A percentile compares a stretch with the other conserved stretches of the same genome.
phyloP scores from a whole-genome alignment of 92 coral and sea anemone species.

The Diadumene lineata region DNA sequence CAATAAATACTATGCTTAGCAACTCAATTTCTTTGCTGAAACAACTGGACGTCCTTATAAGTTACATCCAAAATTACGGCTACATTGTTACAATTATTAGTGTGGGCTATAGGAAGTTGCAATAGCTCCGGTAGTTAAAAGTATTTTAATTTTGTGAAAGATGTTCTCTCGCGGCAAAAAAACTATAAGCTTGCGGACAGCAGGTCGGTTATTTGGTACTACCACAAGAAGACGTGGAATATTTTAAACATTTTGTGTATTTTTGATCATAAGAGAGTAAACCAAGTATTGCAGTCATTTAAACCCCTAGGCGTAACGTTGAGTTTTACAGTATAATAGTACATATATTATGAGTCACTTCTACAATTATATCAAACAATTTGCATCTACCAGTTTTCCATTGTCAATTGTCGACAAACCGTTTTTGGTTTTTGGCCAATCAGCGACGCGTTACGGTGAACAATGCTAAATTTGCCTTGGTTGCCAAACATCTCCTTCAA shows the following conservation, averaged over 20 bases:
- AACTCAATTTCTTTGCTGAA: no score
- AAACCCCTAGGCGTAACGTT: no score
- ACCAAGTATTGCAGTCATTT: no score
- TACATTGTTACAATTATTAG: neutral
- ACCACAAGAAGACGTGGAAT: no score
- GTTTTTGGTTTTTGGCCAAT: constrained; percentile 67
- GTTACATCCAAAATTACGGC: neutral
- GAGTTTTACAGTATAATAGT: no score
- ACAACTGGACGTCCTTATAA: no score
- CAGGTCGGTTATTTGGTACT: neutral
- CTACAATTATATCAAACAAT: neutral
- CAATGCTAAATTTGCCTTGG: constrained; percentile 15
- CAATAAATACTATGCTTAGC: neutral
- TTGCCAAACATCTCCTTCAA: constrained; percentile 30
- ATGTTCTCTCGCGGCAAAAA: neutral
- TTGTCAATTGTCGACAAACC: constrained; percentile 77
- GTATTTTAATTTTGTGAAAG: neutral
- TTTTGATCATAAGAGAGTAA: no score
- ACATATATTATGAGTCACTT: neutral
- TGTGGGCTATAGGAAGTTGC: no score
- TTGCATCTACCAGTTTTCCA: neutral
- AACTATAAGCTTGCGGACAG: neutral
- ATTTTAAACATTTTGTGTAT: no score
- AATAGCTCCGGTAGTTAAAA: no score
- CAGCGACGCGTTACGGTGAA: constrained; percentile 16